Percentiles rank a stretch among this genome's conserved stretches.
Conservation (phyloP, 2,797 vertebrate genomes). For the Syngnathus acus region DNA sequence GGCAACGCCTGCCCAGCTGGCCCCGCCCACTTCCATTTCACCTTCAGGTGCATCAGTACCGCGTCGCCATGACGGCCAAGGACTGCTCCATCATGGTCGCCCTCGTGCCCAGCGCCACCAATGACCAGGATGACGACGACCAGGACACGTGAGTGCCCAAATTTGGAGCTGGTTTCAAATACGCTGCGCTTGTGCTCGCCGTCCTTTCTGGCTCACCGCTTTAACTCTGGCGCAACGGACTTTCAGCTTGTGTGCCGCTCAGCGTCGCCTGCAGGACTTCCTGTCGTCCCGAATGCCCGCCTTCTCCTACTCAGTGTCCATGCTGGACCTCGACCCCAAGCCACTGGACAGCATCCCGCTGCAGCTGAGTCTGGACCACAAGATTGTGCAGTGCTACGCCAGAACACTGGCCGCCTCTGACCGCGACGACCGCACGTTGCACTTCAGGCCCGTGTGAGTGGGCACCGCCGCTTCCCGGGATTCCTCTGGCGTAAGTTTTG, state of each 20-base stretch:
- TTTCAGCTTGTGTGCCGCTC: constrained; percentile 8
- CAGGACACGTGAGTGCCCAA: constrained; percentile 10
- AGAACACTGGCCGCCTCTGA: constrained; percentile 67
- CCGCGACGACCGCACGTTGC: constrained; percentile 83
- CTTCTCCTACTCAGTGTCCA: constrained; percentile 83
- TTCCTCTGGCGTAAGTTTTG: background rate
- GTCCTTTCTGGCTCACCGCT: too few species aligned
- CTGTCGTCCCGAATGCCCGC: constrained; percentile 53
- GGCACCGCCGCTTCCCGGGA: background rate
- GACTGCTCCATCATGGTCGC: constrained; percentile 96
- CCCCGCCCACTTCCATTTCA: background rate
- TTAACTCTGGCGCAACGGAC: too few species aligned
- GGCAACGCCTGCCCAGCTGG: too few species aligned
- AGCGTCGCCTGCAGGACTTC: constrained; percentile 40
- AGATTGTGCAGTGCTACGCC: constrained; percentile 86
- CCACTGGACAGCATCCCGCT: constrained; percentile 87
- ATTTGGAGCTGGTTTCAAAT: background rate
- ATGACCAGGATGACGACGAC: constrained; percentile 73
- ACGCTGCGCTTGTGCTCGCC: background rate
- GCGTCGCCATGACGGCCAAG: constrained; percentile 93
- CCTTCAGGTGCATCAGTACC: constrained; percentile 87
- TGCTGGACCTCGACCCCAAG: constrained; percentile 93
- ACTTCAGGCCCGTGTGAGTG: constrained; percentile 82
- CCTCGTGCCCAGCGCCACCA: constrained; percentile 79
- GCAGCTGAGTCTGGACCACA: constrained; percentile 86